Evolutionary conservation across 2,888 invertebrate species (phyloP).

Genomic region (Habroteleia sp.): DNA sequence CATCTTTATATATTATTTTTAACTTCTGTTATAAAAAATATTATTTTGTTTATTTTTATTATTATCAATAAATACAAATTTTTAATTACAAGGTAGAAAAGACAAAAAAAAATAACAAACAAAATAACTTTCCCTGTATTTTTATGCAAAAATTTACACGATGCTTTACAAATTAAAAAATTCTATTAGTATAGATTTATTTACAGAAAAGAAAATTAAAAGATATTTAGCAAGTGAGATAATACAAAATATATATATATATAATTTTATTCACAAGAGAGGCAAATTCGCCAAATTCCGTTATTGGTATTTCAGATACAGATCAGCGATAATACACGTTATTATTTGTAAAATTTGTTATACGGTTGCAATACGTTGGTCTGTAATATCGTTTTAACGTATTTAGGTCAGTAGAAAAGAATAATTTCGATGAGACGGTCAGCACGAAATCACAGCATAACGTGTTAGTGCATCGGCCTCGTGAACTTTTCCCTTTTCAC

Average conservation of each 20-base stretch:
- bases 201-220: no score
- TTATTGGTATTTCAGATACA: conserved; percentile 7
- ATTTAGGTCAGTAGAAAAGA: conserved; percentile 62
- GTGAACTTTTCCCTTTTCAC: conserved; percentile 64
- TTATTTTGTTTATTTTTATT: background rate
- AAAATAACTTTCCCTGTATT: no score
- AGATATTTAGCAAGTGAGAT: no score
- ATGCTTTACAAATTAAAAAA: no score
- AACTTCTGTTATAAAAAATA: no score
- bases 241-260: no score
- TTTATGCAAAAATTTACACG: no score
- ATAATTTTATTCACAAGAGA: no score
- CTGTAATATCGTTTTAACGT: conserved; percentile 36
- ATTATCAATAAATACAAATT: background rate
- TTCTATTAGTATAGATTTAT: no score
- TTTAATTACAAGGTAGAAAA: no score
- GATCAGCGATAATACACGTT: conserved; percentile 17
- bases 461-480: conserved; percentile 59
- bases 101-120: no score
- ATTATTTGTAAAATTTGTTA: conserved; percentile 32
- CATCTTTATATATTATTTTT: no score
- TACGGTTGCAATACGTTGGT: conserved; percentile 22
- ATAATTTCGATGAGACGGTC: conserved; percentile 57
- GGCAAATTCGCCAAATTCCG: conserved; percentile 3
- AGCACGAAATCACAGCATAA: conserved; percentile 59